Evolutionary conservation across 1,140 invertebrate genomes (phyloP), one percentile per base, ranked within the genome.

Genomic region (Drosophila takahashii): DNA sequence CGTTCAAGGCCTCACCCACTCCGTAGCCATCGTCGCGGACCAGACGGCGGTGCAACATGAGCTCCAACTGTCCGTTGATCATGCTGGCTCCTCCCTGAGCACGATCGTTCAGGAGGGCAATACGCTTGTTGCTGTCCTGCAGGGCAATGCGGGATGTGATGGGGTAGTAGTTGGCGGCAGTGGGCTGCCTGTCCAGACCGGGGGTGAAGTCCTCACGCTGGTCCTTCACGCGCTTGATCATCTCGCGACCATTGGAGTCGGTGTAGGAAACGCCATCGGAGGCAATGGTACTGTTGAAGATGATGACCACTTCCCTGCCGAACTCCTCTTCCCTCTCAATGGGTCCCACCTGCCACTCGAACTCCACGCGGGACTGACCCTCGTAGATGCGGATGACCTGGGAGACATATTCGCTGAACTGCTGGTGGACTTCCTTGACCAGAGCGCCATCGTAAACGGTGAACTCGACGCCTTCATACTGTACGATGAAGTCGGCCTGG

Each of bases 311-410:
- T 93, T 99, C 98, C 92, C 97, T 97, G 0, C 97, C 97, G 47
- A 94, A 90, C 0, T 92, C 91, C 86, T 98, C 96, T 0, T 80
- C 93, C 15, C 96, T 93, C 8, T 98, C 97, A 72, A 99, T 97
- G 0, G 98, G 98, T 44, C 98, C 99, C 67, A 99, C 94, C 1
- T 98, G 93, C 97, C 97, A 99, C 83, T 99, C 96, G 60, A 99
- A 95, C 92, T 99, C 98, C 0, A 97, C 93, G 45, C 94, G 93
- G 56, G 95, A 93, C 41, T 95, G 93, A 6, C 92, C 92, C 2
- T 94, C 93, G 73, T 97, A 97, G 0, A 98, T 79, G 65, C 98
- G 92, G 27, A 98, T 94, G 0, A 96, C 94, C 93, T 98, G 96
- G 29, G 95, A 96, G 0, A 97, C 93, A 96, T 96, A 99, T 5